Percentiles rank a stretch among this genome's conserved stretches.
These are phyloP conservation scores for Peromyscus melanophrys DNA, from an alignment of 2,797 vertebrate genomes.

Conservation along the genomic window DNA sequence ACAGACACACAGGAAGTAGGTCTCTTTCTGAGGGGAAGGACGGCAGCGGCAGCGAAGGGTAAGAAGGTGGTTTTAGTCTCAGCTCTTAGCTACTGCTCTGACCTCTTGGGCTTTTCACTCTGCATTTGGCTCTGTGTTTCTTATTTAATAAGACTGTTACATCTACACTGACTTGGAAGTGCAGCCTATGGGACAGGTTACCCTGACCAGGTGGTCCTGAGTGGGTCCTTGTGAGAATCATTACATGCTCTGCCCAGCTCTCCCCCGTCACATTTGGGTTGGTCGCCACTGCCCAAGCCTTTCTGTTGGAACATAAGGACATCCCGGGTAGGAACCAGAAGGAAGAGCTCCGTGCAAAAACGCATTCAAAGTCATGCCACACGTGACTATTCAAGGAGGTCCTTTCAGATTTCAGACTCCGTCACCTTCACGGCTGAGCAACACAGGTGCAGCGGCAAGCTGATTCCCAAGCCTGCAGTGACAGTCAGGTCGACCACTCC, in stretches of 20 bases:
- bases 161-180: background rate
- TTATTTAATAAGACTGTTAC: too few relatives aligned
- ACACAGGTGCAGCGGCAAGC: background rate
- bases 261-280: background rate
- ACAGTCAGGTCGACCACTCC: too few relatives aligned
- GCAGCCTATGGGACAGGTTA: accelerated
- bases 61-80: too few relatives aligned
- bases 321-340: background rate
- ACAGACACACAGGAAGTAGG: too few relatives aligned
- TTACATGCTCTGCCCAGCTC: background rate
- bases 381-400: background rate
- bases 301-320: background rate
- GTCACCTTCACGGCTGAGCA: background rate
- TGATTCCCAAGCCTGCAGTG: background rate
- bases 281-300: accelerated
- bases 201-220: background rate
- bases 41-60: too few relatives aligned
- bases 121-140: too few relatives aligned
- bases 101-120: too few relatives aligned
- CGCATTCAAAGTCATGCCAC: background rate
- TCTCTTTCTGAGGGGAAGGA: too few relatives aligned
- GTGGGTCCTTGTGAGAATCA: background rate
- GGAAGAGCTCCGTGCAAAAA: background rate
- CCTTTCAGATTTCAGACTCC: background rate
- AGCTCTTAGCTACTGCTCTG: too few relatives aligned